Evolutionary conservation across 2,888 invertebrate species (phyloP).

Genomic region (Conistra vaccinii): DNA sequence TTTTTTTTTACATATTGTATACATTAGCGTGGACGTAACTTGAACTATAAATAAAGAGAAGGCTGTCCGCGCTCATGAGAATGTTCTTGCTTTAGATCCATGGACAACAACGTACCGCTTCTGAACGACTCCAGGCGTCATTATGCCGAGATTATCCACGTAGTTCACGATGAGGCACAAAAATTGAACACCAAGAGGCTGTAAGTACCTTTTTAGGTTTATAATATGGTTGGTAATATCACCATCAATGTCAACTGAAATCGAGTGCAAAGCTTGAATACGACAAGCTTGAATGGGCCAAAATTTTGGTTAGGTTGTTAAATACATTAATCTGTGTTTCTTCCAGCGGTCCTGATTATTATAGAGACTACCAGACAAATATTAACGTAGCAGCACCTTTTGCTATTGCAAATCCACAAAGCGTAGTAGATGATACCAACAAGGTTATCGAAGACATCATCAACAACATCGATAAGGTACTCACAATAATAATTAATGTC

Average conservation of each 20-base stretch:
- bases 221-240: too few species aligned
- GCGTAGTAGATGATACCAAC: neutral
- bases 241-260: too few species aligned
- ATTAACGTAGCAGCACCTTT: neutral
- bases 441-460: accelerated
- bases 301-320: neutral
- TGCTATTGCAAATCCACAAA: conserved; percentile 1
- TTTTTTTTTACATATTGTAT: too few species aligned
- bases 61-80: neutral
- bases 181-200: too few species aligned
- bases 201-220: neutral
- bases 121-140: conserved; percentile 12
- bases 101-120: neutral
- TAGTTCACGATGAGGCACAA: neutral
- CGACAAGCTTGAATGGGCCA: too few species aligned
- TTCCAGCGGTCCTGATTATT: conserved; percentile 11
- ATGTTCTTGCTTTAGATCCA: conserved; percentile 2
- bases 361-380: neutral
- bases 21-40: neutral
- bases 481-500: neutral
- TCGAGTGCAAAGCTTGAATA: too few species aligned
- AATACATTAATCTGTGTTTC: neutral
- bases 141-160: conserved; percentile 13
- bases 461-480: neutral
- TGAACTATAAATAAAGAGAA: neutral